Base-by-base conservation (phyloP, 2,113 vertebrate species). In the Corythoichthys intestinalis region DNA sequence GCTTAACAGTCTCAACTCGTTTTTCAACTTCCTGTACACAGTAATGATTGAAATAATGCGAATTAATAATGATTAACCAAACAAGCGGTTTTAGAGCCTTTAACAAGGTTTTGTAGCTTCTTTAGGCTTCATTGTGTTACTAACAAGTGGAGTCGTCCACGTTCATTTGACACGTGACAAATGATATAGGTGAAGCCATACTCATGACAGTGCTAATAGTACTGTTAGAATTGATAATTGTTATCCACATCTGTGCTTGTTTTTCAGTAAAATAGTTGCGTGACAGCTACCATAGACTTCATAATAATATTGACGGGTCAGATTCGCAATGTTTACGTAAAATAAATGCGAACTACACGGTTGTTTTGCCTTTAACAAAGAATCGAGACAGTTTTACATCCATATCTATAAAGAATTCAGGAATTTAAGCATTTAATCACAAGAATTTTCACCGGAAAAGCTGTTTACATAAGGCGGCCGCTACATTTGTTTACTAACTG, bases 1-100 rank as follows among this genome's bases (percentile, higher is more conserved):
- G 67, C 77, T 58, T 87, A 87, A 87, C 85, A 87, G 87, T 89
- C 88, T 80, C n/a, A 37, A 37, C 6, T 28, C 56, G 13, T 37
- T 58, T 58, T 34, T 57, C 11, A 37, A 57, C 28, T 57, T 57
- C 14, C 56, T 14, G 12, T 37, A 58, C 34, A 4, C 12, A 28
- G 28, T 4, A 57, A 12, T 6, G 6, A 37, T 35, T 37, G 6
- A 58, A 37, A 37, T 14, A 6, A 38, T 37, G 34, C 12, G 13
- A 2, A 58, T 7, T 34, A 7, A 37, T 37, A 56, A 34, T 5
- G 13, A 15, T 58, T 37, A 56, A 56, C 28, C 28, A 34, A 28
- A 2, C 3, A 1, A 56, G 20, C 9, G 7, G 10, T 56, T 56
- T 56, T 28, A 12, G 53, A 28, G 20, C 20, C 53, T 10, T 56